Conservation (phyloP, 2,888 invertebrate species). For the Aphrophora alni region DNA sequence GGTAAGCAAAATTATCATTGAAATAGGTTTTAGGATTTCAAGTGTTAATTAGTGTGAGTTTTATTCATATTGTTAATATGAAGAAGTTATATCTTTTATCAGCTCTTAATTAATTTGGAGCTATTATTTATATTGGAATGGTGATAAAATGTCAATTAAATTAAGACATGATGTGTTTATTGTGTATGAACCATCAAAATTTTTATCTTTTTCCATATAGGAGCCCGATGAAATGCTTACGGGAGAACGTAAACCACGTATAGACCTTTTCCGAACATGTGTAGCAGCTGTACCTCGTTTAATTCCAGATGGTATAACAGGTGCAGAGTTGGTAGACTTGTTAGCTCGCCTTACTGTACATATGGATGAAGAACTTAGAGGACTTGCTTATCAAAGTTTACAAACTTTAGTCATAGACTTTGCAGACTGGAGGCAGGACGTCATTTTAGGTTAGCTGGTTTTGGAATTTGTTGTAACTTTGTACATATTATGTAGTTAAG, state of each 20-base stretch:
- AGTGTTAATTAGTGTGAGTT: too few relatives aligned
- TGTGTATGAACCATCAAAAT: too few relatives aligned
- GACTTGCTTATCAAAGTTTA: constrained; percentile 90
- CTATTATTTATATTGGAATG: too few relatives aligned
- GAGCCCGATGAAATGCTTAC: constrained; percentile 91
- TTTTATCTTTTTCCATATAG: constrained; percentile 46
- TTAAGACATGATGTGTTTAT: too few relatives aligned
- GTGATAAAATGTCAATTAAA: too few relatives aligned
- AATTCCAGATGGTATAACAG: constrained; percentile 97
- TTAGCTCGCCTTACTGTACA: constrained; percentile 94
- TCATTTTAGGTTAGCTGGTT: constrained; percentile 65
- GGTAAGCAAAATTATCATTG: too few relatives aligned
- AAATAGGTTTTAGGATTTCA: too few relatives aligned
- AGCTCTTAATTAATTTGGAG: too few relatives aligned
- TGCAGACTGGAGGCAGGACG: constrained; percentile 97
- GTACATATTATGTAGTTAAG: too few relatives aligned
- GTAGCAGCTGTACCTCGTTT: constrained; percentile 97
- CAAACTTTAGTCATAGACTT: constrained; percentile 96
- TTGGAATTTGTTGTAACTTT: too few relatives aligned
- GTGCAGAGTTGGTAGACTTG: constrained; percentile 92
- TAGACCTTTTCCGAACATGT: constrained; percentile 97
- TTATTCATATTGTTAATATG: too few relatives aligned
- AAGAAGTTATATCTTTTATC: too few relatives aligned
- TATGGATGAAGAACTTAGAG: constrained; percentile 97
- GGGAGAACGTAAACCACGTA: constrained; percentile 96